phyloP scores from a whole-genome alignment of 92 coral and sea anemone species.

The Ricordea florida region DNA sequence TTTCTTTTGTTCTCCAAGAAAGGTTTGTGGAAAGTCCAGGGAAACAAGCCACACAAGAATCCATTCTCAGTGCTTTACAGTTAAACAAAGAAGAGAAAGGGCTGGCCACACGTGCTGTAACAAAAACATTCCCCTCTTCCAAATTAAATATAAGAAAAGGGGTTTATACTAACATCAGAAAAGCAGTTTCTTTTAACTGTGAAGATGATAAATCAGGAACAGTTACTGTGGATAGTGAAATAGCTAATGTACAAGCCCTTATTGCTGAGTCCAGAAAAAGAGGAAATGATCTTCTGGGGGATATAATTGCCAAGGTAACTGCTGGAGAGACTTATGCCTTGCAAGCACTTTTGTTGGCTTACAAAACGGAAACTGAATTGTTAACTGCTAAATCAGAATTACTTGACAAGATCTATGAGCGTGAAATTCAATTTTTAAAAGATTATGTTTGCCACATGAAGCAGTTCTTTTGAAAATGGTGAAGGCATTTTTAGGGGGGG shows the following conservation, averaged over 20 bases:
- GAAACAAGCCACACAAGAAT: slow-evolving; percentile 20
- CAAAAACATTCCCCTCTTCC: slow-evolving; percentile 34
- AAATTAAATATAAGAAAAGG: slow-evolving; percentile 25
- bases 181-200: not conserved
- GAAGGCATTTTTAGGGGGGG: not conserved
- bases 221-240: not conserved
- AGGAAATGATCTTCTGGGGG: not conserved
- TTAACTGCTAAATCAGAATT: slow-evolving; percentile 17
- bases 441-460: not conserved
- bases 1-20: slow-evolving; percentile 3
- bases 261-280: not conserved
- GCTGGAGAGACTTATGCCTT: not conserved
- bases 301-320: not conserved
- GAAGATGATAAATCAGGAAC: not conserved
- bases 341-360: slow-evolving; percentile 18
- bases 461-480: not conserved
- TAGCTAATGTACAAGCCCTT: not conserved
- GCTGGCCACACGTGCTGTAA: slow-evolving; percentile 50
- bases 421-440: slow-evolving; percentile 30
- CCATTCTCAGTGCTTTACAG: slow-evolving; percentile 7
- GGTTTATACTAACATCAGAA: slow-evolving; percentile 17
- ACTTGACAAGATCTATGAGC: slow-evolving; percentile 37
- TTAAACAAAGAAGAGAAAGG: slow-evolving; percentile 33
- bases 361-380: slow-evolving; percentile 39
- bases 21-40: slow-evolving; percentile 52